Percentiles rank a stretch among this genome's conserved stretches.
These are phyloP conservation scores for Chaenogobius annularis DNA, from an alignment of 2,113 vertebrate genomes.

Conservation along the genomic window DNA sequence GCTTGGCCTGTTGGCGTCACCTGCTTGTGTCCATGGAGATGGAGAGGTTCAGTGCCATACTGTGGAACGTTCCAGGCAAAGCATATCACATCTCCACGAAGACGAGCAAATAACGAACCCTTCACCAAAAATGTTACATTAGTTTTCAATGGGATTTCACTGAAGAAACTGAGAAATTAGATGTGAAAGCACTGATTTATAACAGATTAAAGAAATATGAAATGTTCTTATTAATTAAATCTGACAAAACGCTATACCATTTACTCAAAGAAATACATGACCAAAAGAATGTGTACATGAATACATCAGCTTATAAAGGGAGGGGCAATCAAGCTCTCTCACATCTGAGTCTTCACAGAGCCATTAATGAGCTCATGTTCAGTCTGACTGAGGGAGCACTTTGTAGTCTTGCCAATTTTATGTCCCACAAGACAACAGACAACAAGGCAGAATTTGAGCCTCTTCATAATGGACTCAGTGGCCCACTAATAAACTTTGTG, in stretches of 20 bases:
- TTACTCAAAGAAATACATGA: not conserved
- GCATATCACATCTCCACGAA: no score
- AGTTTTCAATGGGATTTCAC: constrained; percentile 13
- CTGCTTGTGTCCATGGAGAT: no score
- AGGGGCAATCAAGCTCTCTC: not conserved
- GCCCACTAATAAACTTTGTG: not conserved
- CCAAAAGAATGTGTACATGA: not conserved
- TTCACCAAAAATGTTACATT: no score
- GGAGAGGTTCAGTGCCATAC: no score
- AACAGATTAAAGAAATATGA: not conserved
- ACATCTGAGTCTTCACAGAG: constrained; percentile 4
- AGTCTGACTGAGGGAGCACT: constrained; percentile 13
- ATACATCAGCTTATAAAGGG: not conserved
- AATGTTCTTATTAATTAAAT: constrained; percentile 6
- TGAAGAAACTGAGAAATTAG: constrained; percentile 17
- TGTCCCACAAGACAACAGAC: not conserved
- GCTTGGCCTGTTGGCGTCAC: no score
- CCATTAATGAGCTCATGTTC: constrained; percentile 16
- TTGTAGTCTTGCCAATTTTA: constrained; percentile 15
- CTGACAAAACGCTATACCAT: not conserved
- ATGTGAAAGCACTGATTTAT: constrained; percentile 24
- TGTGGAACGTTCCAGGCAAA: no score
- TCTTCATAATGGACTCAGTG: not conserved
- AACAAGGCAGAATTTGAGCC: not conserved
- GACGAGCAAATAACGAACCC: no score